phyloP scores from a whole-genome alignment of 2,797 vertebrate species.

The Emydoidea blandingii region DNA sequence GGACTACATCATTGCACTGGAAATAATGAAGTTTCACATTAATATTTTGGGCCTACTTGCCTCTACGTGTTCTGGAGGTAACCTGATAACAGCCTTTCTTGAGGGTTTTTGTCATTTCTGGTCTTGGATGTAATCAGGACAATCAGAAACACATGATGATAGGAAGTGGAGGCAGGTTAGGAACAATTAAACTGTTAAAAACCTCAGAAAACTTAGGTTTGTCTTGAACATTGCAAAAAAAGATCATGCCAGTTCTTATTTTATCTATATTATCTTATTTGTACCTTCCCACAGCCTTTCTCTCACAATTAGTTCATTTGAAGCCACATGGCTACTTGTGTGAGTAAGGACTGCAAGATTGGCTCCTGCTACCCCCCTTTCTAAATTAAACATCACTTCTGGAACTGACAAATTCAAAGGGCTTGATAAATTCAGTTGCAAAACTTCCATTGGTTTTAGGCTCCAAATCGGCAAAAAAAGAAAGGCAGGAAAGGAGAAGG shows the following conservation, averaged over 20 bases:
- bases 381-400: neutral
- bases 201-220: neutral
- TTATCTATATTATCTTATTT: neutral
- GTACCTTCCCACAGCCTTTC: neutral
- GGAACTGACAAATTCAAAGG: neutral
- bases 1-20: neutral
- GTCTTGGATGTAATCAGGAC: neutral
- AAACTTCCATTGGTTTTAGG: neutral
- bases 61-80: neutral
- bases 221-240: neutral
- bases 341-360: neutral
- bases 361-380: neutral
- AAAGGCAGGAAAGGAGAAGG: neutral
- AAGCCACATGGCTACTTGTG: neutral
- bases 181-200: neutral
- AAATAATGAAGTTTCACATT: neutral
- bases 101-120: neutral
- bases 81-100: neutral
- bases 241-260: neutral
- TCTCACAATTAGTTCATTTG: neutral
- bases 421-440: neutral
- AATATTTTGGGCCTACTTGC: neutral
- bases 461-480: neutral
- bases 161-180: neutral
- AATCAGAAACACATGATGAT: neutral